Evolutionary conservation across 2,888 invertebrate species (phyloP).

Genomic region (Lycophotia porphyrea): DNA sequence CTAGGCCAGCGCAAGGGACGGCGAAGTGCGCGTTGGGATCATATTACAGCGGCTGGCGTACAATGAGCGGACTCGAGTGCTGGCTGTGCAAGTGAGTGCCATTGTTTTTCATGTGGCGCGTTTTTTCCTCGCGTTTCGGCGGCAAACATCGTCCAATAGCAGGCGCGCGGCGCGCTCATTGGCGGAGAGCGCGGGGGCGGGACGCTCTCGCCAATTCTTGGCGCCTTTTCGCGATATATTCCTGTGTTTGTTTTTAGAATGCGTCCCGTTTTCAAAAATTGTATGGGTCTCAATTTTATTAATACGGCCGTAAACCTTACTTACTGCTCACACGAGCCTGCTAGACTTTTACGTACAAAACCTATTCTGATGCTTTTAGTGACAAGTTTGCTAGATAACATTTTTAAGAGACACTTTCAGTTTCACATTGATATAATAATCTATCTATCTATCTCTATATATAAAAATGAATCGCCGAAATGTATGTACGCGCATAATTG

Average conservation of each 20-base stretch:
- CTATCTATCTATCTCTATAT: too few species aligned
- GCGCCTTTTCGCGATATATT: conserved; percentile 77
- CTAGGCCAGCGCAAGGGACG: conserved; percentile 18
- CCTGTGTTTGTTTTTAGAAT: conserved; percentile 77
- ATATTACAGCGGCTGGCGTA: conserved; percentile 65
- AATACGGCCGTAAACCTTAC: conserved; percentile 1
- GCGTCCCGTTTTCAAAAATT: conserved; percentile 74
- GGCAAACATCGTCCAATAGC: conserved; percentile 79
- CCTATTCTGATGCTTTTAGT: neutral
- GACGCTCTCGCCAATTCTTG: conserved; percentile 73
- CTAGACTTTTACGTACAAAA: neutral
- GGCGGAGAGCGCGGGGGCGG: conserved; percentile 79
- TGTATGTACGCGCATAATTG: too few species aligned
- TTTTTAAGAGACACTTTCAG: neutral
- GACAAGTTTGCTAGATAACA: neutral
- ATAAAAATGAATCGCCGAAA: too few species aligned
- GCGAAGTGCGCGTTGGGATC: conserved; percentile 56
- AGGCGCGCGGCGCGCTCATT: conserved; percentile 74
- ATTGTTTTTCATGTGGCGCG: conserved; percentile 84
- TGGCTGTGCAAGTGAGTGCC: conserved; percentile 81
- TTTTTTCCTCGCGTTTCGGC: conserved; percentile 79
- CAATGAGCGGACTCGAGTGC: conserved; percentile 77
- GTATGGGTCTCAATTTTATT: conserved; percentile 2
- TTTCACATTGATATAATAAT: neutral
- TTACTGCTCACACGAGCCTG: neutral